Percentiles rank a stretch among this genome's conserved stretches.
Conservation (phyloP, 1,140 invertebrate species). For the Schlechtendalia chinensis region DNA sequence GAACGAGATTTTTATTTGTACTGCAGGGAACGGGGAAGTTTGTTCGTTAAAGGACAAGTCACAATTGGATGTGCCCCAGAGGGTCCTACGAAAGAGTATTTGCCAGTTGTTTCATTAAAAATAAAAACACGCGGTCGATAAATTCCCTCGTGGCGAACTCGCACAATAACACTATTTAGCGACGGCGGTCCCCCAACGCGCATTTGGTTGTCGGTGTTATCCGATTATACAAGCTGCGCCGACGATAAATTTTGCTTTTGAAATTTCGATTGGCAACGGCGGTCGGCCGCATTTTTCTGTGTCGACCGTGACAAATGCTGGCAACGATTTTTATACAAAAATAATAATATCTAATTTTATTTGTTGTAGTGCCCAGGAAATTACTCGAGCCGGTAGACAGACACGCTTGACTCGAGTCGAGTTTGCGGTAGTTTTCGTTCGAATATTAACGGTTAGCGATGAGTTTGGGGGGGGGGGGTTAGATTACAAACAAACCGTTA, state of each 20-base stretch:
- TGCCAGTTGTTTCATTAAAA: constrained; percentile 17
- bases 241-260: constrained; percentile 24
- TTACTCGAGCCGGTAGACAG: no score
- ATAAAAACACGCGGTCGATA: not conserved
- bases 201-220: not conserved
- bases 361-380: no score
- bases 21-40: not conserved
- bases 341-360: no score
- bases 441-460: no score
- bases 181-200: not conserved
- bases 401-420: no score
- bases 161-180: not conserved
- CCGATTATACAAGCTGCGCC: not conserved
- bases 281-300: not conserved
- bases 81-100: not conserved
- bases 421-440: no score
- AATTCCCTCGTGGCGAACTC: not conserved
- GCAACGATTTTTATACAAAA: not conserved
- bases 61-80: not conserved
- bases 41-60: not conserved
- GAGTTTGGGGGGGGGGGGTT: no score
- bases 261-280: not conserved
- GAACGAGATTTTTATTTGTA: no score
- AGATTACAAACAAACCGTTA: no score
- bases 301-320: not conserved